Evolutionary conservation across 2,797 vertebrate species (phyloP).

Genomic region (Alcedo atthis): DNA sequence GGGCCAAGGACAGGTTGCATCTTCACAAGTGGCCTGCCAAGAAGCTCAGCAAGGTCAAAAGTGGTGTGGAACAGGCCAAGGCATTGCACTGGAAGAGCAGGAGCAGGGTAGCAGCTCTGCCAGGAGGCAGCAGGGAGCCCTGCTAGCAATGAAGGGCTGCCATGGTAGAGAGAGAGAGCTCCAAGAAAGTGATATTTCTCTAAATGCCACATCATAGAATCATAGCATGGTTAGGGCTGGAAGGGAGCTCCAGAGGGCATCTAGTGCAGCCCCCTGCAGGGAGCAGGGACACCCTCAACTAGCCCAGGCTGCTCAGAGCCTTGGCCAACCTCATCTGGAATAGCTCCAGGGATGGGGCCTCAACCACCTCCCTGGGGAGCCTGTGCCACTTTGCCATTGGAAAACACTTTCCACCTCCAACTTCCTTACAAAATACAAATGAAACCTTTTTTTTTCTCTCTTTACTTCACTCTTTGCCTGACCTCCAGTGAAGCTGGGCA

Average conservation of each 20-base stretch:
- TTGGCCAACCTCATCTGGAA: too few species aligned
- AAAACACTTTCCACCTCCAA: background rate
- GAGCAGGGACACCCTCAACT: too few species aligned
- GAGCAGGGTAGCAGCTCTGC: background rate
- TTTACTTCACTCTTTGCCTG: slow-evolving; percentile 6
- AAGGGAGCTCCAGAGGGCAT: too few species aligned
- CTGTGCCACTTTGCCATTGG: background rate
- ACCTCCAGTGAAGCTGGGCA: background rate
- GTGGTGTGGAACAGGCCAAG: background rate
- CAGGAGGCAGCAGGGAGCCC: background rate
- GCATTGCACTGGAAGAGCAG: background rate
- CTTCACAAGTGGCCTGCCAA: background rate
- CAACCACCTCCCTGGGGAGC: too few species aligned
- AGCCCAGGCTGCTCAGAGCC: too few species aligned
- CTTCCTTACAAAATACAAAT: background rate
- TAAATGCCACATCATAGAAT: background rate
- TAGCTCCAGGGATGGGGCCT: too few species aligned
- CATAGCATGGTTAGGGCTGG: too few species aligned
- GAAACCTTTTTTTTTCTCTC: background rate
- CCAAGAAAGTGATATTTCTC: background rate
- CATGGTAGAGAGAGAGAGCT: too few species aligned
- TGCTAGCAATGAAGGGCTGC: background rate
- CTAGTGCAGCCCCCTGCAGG: too few species aligned
- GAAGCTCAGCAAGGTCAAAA: background rate
- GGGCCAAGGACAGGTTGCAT: background rate